Evolutionary conservation across 2,888 invertebrate genomes (phyloP), one percentile per base, ranked within the genome.

Genomic region (Keiferia lycopersicella): DNA sequence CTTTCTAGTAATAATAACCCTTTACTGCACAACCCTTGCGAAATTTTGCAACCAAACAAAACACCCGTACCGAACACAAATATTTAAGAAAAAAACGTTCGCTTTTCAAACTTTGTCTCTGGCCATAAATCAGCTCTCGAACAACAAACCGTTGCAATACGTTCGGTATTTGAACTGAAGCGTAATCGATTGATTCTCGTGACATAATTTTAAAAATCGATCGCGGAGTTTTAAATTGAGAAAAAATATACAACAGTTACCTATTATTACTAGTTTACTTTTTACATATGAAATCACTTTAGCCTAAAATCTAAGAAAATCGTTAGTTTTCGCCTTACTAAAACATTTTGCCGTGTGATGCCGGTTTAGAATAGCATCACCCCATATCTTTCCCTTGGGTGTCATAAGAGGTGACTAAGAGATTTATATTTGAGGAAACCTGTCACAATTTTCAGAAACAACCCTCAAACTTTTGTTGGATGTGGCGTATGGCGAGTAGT

Each of bases 51-150:
- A 85, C 84, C 88, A 90, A 91, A 91, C 88, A 91, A 89, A 91
- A 91, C 91, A 90, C 88, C 91, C 91, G 90, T 86, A 83, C 75
- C 70, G 67, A 86, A 86, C 81, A 88, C 90, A 91, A 91, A 91
- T 91, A 91, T 88, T 87, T 80, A 80, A 87, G 80, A 87, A 86
- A 87, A 86, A 83, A 84, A 80, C 74, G 72, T 76, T 77, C 79
- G 76, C 77, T 87, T 87, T 88, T 84, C 75, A 73, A 83, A 87
- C 80, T 85, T 86, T 88, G 86, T 86, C 84, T 83, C 83, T 84
- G 76, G 83, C 73, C 84, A 91, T 91, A 91, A 91, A 91, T 91
- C 91, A 91, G 81, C 82, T 83, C 74, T 67, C 71, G 83, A 86
- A 82, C 85, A 88, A 87, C 86, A 88, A 84, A 81, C 81, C 76